Conservation (phyloP, 2,797 vertebrate genomes). For the Eulemur rubriventer region DNA sequence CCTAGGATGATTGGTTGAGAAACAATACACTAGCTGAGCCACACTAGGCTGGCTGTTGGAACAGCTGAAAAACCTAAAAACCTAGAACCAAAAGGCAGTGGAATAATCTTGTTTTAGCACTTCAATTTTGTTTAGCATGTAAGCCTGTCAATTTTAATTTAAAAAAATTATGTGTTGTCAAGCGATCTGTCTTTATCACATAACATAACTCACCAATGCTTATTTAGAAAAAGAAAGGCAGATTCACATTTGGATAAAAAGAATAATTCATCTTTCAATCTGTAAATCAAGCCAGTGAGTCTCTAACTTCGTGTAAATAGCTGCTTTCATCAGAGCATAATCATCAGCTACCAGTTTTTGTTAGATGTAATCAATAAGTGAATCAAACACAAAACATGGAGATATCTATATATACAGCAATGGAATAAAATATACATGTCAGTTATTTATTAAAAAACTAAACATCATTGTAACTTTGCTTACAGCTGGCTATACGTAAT, state of each 20-base stretch:
- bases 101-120: not conserved
- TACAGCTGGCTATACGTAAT: not conserved
- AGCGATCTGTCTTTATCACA: not conserved
- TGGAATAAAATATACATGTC: not conserved
- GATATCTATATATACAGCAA: not conserved
- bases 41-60: not conserved
- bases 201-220: not conserved
- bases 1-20: not conserved
- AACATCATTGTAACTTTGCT: not conserved
- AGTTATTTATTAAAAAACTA: not conserved
- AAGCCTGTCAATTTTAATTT: not conserved
- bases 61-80: not conserved
- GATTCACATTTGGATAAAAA: not conserved
- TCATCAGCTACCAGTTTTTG: not conserved
- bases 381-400: not conserved
- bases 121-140: not conserved
- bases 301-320: not conserved
- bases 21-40: not conserved
- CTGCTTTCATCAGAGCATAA: not conserved
- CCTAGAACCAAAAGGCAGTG: not conserved
- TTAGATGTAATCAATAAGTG: not conserved
- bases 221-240: not conserved
- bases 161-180: not conserved
- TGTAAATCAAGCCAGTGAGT: not conserved
- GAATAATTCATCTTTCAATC: slow-evolving; percentile 4